phyloP scores from a whole-genome alignment of 2,113 vertebrate species.

The Hypanus sabinus region DNA sequence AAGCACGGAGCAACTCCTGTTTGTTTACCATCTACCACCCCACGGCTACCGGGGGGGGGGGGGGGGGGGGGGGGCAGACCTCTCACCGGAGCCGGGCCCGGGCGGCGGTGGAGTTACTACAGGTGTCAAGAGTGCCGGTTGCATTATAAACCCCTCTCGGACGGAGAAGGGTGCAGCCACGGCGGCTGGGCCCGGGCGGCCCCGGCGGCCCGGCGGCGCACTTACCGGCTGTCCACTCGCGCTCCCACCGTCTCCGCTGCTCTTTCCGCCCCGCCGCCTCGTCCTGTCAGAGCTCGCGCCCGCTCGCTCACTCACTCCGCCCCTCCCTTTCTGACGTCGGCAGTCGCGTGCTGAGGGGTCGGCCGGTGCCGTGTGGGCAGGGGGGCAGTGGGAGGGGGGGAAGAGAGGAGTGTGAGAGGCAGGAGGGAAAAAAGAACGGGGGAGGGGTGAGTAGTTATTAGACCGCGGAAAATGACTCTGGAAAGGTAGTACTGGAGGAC shows the following conservation, averaged over 20 bases:
- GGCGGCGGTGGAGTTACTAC: background rate
- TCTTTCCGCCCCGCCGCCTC: background rate
- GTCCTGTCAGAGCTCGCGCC: background rate
- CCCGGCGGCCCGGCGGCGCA: background rate
- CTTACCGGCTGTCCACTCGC: slow-evolving; percentile 9
- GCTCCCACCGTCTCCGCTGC: background rate
- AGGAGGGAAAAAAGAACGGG: too few relatives aligned
- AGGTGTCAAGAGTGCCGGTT: background rate
- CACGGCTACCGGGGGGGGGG: too few relatives aligned
- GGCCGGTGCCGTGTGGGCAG: too few relatives aligned
- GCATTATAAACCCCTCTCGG: background rate
- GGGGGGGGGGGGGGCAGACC: too few relatives aligned
- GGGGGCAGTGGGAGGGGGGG: background rate
- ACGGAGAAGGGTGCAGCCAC: background rate
- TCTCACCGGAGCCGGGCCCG: too few relatives aligned
- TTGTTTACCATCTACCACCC: background rate
- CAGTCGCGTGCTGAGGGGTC: background rate
- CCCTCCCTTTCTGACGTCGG: background rate
- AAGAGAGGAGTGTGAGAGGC: too few relatives aligned
- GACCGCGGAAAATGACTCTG: too few relatives aligned
- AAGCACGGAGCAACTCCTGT: background rate
- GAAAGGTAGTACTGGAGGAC: too few relatives aligned
- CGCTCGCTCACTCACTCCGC: background rate
- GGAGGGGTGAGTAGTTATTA: too few relatives aligned
- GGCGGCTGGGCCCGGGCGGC: background rate